A percentile compares a stretch with the other conserved stretches of the same genome.
These are phyloP conservation scores for Brachionus rotundiformis DNA, from an alignment of 1,140 invertebrate genomes.

Conservation along the genomic window DNA sequence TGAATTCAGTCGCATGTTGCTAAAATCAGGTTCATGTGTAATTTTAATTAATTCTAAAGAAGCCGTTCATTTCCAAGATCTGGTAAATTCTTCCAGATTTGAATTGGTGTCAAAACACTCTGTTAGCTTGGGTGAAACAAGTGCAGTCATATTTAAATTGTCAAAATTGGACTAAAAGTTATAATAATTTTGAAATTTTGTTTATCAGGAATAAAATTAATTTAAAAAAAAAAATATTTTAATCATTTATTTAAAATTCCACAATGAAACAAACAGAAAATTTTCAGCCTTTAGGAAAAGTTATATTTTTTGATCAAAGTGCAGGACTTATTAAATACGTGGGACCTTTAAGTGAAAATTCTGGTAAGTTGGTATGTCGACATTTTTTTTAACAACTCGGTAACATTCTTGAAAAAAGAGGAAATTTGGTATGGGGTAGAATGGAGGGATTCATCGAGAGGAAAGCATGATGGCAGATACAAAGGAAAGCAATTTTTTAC, in stretches of 20 bases:
- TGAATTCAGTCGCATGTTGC: background rate
- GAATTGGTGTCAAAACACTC: background rate
- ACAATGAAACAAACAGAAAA: constrained; percentile 14
- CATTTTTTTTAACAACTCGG: background rate
- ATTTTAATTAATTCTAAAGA: background rate
- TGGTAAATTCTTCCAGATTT: background rate
- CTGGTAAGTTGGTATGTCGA: background rate
- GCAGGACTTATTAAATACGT: constrained; percentile 26
- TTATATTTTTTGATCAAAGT: constrained; percentile 8
- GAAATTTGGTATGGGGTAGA: constrained; percentile 83
- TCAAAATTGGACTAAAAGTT: background rate
- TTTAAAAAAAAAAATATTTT: background rate
- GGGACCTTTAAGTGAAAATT: background rate
- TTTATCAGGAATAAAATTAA: background rate
- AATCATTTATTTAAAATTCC: background rate
- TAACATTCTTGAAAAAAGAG: constrained; percentile 52
- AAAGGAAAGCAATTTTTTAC: constrained; percentile 79
- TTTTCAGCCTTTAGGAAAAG: background rate
- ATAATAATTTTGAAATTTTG: constrained; percentile 23
- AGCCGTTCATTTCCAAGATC: background rate
- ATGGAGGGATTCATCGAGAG: constrained; percentile 82
- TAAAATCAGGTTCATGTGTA: background rate
- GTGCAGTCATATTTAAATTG: constrained; percentile 4
- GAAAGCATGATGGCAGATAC: constrained; percentile 84
- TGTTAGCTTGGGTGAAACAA: constrained; percentile 32